Conservation (phyloP, 2,797 vertebrate species). For the Botia kubotai region DNA sequence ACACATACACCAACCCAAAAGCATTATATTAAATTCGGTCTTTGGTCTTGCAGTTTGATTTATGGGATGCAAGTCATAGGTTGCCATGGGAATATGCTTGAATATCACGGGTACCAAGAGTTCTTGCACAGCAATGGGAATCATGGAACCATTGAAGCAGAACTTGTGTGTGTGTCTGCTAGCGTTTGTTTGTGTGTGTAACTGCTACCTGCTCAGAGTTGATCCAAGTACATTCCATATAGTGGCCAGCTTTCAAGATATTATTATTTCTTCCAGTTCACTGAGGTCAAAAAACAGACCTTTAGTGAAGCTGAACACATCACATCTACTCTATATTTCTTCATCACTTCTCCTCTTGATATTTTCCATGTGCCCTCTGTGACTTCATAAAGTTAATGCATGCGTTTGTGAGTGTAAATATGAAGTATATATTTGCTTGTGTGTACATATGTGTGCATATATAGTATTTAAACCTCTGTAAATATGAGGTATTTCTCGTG, state of each 20-base stretch:
- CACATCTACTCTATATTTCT: constrained; percentile 31
- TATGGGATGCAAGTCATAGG: constrained; percentile 53
- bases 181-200: constrained; percentile 31
- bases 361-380: background rate
- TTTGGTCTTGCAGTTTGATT: constrained; percentile 58
- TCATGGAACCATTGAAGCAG: constrained; percentile 53
- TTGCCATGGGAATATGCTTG: constrained; percentile 56
- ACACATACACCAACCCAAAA: constrained; percentile 21
- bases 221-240: constrained; percentile 33
- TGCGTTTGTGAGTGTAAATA: constrained; percentile 4
- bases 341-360: constrained; percentile 9
- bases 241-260: constrained; percentile 31
- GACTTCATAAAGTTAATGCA: constrained; percentile 9
- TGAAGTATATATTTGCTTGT: background rate
- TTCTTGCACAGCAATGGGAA: constrained; percentile 46
- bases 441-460: background rate
- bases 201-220: constrained; percentile 17
- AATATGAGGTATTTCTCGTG: constrained; percentile 37
- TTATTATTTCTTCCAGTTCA: constrained; percentile 41
- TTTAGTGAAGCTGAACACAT: constrained; percentile 29
- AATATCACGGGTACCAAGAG: constrained; percentile 54
- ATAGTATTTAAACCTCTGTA: constrained; percentile 14
- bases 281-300: constrained; percentile 20
- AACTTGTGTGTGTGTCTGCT: constrained; percentile 32
- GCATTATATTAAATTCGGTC: constrained; percentile 45